phyloP scores from a whole-genome alignment of 2,113 vertebrate genomes.

The Mesocricetus auratus region DNA sequence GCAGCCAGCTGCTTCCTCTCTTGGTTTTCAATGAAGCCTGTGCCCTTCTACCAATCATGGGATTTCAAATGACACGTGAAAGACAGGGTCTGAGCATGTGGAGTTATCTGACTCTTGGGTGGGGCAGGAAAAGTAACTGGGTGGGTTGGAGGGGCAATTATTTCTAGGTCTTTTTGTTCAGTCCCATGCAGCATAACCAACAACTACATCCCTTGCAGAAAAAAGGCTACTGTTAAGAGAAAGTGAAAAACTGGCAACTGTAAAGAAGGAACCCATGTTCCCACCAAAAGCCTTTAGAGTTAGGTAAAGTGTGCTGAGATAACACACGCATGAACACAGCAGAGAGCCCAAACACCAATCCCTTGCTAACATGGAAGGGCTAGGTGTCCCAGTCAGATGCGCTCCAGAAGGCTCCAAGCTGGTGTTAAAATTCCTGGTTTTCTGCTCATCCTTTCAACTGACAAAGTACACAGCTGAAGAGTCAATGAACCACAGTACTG shows the following conservation, averaged over 20 bases:
- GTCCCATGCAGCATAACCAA: neutral
- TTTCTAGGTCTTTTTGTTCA: neutral
- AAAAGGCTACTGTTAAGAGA: neutral
- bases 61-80: slow-evolving; percentile 3
- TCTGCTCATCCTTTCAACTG: neutral
- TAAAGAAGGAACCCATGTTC: neutral
- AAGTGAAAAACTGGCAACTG: neutral
- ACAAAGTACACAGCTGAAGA: neutral
- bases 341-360: neutral
- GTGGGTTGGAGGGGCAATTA: neutral
- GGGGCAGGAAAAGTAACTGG: neutral
- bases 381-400: neutral
- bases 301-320: neutral
- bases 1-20: neutral
- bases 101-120: neutral
- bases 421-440: neutral
- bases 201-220: neutral
- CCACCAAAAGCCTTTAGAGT: neutral
- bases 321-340: neutral
- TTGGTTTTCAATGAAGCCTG: neutral
- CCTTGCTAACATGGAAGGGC: neutral
- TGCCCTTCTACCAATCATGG: neutral
- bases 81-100: neutral
- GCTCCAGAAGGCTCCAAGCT: neutral
- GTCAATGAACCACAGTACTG: neutral